Conservation (phyloP, 2,888 invertebrate species). For the Tethea ocularis region DNA sequence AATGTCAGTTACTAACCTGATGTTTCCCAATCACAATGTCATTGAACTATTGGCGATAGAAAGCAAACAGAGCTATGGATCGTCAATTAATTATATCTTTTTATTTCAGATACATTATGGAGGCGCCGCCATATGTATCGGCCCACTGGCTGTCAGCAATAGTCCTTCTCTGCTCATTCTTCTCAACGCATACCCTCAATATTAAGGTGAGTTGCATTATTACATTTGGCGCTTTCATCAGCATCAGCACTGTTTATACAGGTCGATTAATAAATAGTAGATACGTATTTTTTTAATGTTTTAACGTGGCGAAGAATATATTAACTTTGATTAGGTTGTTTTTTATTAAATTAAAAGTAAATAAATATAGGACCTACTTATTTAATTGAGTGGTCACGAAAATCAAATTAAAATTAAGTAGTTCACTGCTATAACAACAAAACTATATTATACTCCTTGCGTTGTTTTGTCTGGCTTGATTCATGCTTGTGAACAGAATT, state of each 20-base stretch:
- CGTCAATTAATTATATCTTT: constrained; percentile 14
- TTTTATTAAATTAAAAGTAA: neutral
- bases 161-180: constrained; percentile 70
- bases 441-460: neutral
- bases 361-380: neutral
- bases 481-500: neutral
- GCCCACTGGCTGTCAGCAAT: constrained; percentile 72
- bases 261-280: too few species aligned
- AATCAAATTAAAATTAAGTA: neutral
- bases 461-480: neutral
- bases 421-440: neutral
- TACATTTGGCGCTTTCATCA: neutral
- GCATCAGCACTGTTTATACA: neutral
- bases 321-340: too few species aligned
- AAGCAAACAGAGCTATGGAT: constrained; percentile 1
- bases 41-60: neutral
- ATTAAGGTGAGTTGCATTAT: constrained; percentile 62
- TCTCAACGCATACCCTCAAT: constrained; percentile 68
- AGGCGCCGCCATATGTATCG: constrained; percentile 62
- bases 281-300: too few species aligned
- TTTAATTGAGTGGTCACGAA: constrained; percentile 1
- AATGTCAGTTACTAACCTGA: neutral
- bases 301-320: too few species aligned
- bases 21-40: neutral
- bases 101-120: constrained; percentile 70